Percentiles rank a stretch among this genome's conserved stretches.
phyloP scores from a whole-genome alignment of 1,140 invertebrate genomes.

The Drosophila nikananu region DNA sequence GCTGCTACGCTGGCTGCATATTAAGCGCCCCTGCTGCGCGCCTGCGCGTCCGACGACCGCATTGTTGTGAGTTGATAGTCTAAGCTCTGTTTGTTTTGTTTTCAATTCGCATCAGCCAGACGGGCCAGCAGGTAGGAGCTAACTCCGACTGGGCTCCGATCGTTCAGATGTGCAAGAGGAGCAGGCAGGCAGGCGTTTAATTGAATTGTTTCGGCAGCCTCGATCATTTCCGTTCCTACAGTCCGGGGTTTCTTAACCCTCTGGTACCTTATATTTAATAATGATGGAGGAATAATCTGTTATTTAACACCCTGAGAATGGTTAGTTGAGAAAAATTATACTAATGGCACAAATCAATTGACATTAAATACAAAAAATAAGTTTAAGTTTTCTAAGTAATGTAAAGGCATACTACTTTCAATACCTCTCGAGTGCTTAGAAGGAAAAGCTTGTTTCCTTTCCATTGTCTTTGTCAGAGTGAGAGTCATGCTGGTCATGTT shows the following conservation, averaged over 20 bases:
- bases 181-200: slow-evolving; percentile 24
- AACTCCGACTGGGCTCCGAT: slow-evolving; percentile 7
- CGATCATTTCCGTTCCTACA: slow-evolving; percentile 12
- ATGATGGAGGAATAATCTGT: background rate
- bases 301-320: background rate
- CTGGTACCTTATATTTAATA: background rate
- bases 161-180: slow-evolving; percentile 37
- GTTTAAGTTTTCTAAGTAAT: background rate
- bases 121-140: slow-evolving; percentile 35
- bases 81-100: slow-evolving; percentile 72
- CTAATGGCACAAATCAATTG: background rate
- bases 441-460: slow-evolving; percentile 16
- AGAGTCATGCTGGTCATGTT: slow-evolving; percentile 10
- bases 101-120: slow-evolving; percentile 35
- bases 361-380: too few species aligned
- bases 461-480: background rate
- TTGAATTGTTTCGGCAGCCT: slow-evolving; percentile 35
- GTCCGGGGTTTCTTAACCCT: background rate
- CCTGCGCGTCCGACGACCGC: slow-evolving; percentile 50
- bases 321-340: background rate
- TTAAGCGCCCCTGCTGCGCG: slow-evolving; percentile 57
- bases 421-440: background rate
- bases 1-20: slow-evolving; percentile 71
- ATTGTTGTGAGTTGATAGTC: slow-evolving; percentile 46
- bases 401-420: background rate